phyloP scores from a whole-genome alignment of 2,113 vertebrate species.

The Bubalus kerabau region DNA sequence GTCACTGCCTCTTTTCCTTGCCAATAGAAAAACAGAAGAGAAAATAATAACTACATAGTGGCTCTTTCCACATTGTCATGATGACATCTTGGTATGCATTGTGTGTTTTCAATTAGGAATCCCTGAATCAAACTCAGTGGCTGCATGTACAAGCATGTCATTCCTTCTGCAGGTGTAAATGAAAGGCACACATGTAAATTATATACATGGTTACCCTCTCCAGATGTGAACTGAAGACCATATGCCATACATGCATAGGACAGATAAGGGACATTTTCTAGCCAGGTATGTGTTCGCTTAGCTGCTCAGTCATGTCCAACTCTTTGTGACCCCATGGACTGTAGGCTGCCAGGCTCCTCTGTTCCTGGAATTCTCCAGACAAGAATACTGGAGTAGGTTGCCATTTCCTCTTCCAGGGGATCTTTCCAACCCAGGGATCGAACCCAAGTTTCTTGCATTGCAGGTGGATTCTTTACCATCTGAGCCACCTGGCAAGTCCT shows the following conservation, averaged over 20 bases:
- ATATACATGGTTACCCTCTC: neutral
- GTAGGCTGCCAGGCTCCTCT: neutral
- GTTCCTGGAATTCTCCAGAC: neutral
- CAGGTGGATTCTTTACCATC: neutral
- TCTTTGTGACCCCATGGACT: neutral
- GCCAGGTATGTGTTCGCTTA: neutral
- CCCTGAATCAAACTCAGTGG: neutral
- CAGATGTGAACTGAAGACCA: neutral
- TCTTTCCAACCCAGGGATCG: neutral
- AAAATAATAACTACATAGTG: neutral
- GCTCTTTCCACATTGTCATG: neutral
- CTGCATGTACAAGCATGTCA: neutral
- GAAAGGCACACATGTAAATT: constrained; percentile 27
- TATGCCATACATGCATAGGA: neutral
- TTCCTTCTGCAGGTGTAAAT: constrained; percentile 12
- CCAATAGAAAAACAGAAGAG: neutral
- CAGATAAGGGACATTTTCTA: neutral
- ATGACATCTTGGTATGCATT: neutral
- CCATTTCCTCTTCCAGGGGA: neutral
- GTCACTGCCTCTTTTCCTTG: constrained; percentile 30
- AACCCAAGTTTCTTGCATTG: neutral
- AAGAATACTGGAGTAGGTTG: neutral
- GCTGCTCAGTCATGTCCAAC: neutral
- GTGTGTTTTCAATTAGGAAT: constrained; percentile 38
- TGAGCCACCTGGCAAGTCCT: neutral